Conservation (phyloP, 2,113 vertebrate genomes). For the Lepus americanus region DNA sequence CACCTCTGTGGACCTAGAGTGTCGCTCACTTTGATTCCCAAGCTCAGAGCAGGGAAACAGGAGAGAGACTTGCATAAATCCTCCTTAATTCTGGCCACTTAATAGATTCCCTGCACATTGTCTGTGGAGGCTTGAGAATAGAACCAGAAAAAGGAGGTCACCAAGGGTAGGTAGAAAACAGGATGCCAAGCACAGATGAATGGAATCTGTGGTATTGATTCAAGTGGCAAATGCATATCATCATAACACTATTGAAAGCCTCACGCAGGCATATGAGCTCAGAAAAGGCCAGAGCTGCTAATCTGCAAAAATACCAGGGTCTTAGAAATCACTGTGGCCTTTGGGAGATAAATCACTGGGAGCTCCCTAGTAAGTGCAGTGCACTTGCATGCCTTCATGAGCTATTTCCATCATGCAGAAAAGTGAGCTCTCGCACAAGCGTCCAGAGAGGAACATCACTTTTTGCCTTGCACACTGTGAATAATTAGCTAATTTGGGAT, state of each 20-base stretch:
- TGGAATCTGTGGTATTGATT: slow-evolving; percentile 44
- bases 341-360: slow-evolving; percentile 24
- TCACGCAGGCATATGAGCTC: not conserved
- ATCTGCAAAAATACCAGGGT: slow-evolving; percentile 62
- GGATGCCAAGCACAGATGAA: slow-evolving; percentile 22
- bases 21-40: not conserved
- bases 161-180: not conserved
- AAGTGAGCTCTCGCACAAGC: not conserved
- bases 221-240: slow-evolving; percentile 19
- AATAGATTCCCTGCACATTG: not conserved
- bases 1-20: not conserved
- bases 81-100: not conserved
- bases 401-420: not conserved
- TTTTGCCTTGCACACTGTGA: not conserved
- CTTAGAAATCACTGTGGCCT: not conserved
- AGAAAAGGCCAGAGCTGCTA: slow-evolving; percentile 55
- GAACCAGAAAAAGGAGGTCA: slow-evolving; percentile 26
- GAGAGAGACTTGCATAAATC: not conserved
- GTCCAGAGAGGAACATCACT: slow-evolving; percentile 25
- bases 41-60: not conserved
- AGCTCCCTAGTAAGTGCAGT: not conserved
- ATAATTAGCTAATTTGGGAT: slow-evolving; percentile 57
- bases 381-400: not conserved
- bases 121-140: not conserved
- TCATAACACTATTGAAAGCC: not conserved